A percentile compares a stretch with the other conserved stretches of the same genome.
Evolutionary conservation across 2,888 invertebrate genomes (phyloP).

Genomic region (Eumerus sabulonum): DNA sequence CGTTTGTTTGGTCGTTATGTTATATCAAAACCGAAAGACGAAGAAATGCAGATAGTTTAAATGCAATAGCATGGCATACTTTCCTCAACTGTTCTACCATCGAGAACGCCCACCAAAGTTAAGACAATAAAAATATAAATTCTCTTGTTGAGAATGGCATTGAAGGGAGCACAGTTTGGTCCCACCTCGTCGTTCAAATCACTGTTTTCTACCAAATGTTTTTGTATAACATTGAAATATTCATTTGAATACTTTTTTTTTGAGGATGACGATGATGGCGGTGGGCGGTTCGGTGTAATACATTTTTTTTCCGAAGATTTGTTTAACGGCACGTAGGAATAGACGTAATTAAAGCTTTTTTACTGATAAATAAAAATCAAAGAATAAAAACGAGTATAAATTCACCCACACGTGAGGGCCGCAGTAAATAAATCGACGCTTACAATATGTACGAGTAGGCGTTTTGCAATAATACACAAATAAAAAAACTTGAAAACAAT

Average conservation of each 20-base stretch:
- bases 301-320: conserved; percentile 37
- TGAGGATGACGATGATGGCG: conserved; percentile 1
- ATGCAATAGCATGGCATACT: conserved; percentile 57
- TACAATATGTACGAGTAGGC: background rate
- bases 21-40: conserved; percentile 6
- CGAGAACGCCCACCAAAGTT: conserved; percentile 49
- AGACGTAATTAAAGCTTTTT: conserved; percentile 41
- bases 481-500: too few relatives aligned
- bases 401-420: conserved; percentile 24
- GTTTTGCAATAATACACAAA: too few relatives aligned
- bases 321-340: conserved; percentile 25
- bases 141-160: background rate
- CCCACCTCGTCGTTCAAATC: too few relatives aligned
- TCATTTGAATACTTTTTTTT: conserved; percentile 32
- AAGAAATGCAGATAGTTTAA: conserved; percentile 53
- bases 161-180: conserved; percentile 11
- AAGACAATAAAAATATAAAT: conserved; percentile 22
- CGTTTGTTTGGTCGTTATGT: conserved; percentile 39
- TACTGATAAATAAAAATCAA: conserved; percentile 17
- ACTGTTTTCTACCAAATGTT: conserved; percentile 40
- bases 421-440: background rate
- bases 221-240: conserved; percentile 43
- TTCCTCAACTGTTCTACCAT: conserved; percentile 23
- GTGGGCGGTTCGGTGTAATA: conserved; percentile 56
- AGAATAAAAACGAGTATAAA: conserved; percentile 5